Conservation (phyloP, 2,113 vertebrate genomes). For the Pelecanoides urinatrix region DNA sequence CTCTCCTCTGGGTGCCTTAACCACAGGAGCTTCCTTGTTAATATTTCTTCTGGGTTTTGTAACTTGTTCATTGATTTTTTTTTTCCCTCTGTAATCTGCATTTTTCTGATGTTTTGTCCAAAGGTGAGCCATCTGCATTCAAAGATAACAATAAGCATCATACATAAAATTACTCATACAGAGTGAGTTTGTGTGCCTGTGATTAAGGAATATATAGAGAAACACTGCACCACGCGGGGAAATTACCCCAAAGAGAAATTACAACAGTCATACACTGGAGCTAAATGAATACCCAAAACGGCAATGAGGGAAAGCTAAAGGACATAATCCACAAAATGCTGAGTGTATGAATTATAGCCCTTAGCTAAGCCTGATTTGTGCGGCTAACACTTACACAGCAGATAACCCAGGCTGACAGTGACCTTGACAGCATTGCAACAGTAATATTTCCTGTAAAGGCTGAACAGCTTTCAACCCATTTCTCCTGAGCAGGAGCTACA, state of each 20-base stretch:
- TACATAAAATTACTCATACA: background rate
- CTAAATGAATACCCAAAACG: background rate
- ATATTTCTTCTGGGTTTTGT: background rate
- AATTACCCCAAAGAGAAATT: background rate
- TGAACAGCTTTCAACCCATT: conserved; percentile 5
- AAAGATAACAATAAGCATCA: background rate
- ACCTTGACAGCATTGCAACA: conserved; percentile 51
- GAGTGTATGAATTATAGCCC: background rate
- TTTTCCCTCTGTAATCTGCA: accelerated
- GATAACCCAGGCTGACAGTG: conserved; percentile 43
- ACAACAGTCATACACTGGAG: background rate
- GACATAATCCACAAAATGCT: background rate
- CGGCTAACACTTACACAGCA: background rate
- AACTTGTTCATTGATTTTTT: background rate
- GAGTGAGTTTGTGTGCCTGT: background rate
- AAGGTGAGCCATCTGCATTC: background rate
- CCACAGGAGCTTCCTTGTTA: background rate
- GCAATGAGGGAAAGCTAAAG: background rate
- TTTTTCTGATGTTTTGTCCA: background rate
- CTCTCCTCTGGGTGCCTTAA: background rate
- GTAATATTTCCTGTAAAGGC: conserved; percentile 26
- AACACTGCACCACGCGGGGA: background rate
- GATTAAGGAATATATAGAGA: background rate
- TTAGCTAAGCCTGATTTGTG: conserved; percentile 27
- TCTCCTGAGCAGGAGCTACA: conserved; percentile 16